phyloP scores from a whole-genome alignment of 2,888 invertebrate species.

The Chrysopilus asiliformis region DNA sequence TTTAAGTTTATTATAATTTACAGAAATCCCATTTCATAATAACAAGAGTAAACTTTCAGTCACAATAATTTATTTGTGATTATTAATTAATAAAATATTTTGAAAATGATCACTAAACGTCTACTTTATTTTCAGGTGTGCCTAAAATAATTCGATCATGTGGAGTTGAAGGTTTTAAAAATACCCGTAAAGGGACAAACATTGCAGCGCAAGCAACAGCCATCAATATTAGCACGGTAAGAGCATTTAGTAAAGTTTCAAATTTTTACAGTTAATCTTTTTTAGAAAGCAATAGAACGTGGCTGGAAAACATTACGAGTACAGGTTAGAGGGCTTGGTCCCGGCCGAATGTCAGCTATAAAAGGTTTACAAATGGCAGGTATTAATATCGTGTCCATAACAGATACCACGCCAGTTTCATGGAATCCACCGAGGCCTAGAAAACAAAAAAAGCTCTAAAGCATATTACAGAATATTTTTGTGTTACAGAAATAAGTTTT shows the following conservation, averaged over 20 bases:
- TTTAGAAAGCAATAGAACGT: constrained; percentile 54
- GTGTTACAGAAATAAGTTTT: no score
- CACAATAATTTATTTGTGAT: no score
- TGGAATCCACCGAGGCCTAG: constrained; percentile 71
- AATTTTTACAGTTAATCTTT: constrained; percentile 16
- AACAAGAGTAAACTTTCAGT: no score
- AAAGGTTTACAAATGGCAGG: constrained; percentile 92
- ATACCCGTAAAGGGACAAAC: constrained; percentile 89
- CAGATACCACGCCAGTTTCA: constrained; percentile 78
- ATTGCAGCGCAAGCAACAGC: constrained; percentile 94
- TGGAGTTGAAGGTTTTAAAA: constrained; percentile 89
- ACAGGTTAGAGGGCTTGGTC: constrained; percentile 68
- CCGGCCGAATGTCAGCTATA: constrained; percentile 83
- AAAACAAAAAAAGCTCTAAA: constrained; percentile 71
- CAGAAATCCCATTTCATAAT: no score
- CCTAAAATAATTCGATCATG: constrained; percentile 55
- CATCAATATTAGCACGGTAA: constrained; percentile 60
- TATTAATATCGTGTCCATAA: constrained; percentile 76
- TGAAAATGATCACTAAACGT: no score
- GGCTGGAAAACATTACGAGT: constrained; percentile 68
- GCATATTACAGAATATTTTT: no score
- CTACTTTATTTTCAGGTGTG: constrained; percentile 32
- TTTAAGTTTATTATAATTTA: no score
- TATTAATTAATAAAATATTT: neutral
- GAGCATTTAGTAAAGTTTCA: constrained; percentile 21